These are phyloP conservation scores for Pseudococcus longispinus DNA, from an alignment of 2,888 invertebrate species.

Conservation along the genomic window DNA sequence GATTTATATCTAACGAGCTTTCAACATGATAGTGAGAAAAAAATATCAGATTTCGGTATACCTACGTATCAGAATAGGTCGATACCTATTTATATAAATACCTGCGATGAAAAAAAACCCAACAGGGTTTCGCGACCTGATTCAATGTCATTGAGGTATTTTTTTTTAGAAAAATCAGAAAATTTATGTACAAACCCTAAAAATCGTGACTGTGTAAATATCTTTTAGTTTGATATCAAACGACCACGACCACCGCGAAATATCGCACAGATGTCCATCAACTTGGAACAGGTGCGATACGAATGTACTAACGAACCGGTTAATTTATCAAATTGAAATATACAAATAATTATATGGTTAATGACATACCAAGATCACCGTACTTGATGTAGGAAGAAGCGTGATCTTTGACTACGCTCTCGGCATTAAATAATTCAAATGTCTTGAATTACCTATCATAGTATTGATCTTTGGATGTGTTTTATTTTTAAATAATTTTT, in stretches of 20 bases:
- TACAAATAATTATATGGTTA: conserved; percentile 42
- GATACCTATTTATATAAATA: not conserved
- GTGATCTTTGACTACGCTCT: not conserved
- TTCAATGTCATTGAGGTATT: not conserved
- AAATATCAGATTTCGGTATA: not conserved
- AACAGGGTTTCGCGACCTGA: not conserved
- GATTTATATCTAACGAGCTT: not conserved
- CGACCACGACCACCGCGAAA: not conserved
- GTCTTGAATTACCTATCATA: not conserved
- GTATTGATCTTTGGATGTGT: not conserved
- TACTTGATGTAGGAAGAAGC: not conserved
- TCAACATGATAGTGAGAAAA: not conserved
- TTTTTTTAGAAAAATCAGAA: not conserved
- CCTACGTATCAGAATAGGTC: not conserved
- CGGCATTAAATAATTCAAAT: not conserved
- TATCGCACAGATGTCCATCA: not conserved
- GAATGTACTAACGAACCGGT: conserved; percentile 23
- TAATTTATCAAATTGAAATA: conserved; percentile 36
- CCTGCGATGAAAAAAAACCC: not conserved
- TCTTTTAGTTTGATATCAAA: too few relatives aligned
- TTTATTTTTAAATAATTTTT: not conserved
- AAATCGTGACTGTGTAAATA: not conserved
- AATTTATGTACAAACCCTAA: not conserved
- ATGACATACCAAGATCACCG: conserved; percentile 33
- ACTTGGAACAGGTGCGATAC: not conserved